Evolutionary conservation across 1,140 invertebrate genomes (phyloP).

Genomic region (Bactericera cockerelli): DNA sequence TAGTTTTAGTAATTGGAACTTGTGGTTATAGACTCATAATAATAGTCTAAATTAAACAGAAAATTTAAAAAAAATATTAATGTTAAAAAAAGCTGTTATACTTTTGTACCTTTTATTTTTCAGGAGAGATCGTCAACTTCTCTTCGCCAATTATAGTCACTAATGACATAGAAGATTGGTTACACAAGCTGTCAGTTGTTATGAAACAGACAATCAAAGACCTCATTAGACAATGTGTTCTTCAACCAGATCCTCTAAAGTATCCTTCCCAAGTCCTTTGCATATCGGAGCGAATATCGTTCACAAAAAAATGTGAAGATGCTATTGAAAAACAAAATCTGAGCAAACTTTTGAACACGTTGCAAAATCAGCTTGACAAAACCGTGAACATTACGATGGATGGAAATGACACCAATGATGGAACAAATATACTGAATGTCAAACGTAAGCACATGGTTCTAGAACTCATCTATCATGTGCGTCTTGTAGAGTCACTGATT

Average conservation of each 20-base stretch:
- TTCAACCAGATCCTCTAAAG: slow-evolving; percentile 50
- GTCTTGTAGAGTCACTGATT: not conserved
- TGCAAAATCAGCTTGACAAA: slow-evolving; percentile 15
- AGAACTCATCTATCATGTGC: slow-evolving; percentile 8
- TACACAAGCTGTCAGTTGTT: slow-evolving; percentile 58
- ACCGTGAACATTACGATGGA: not conserved
- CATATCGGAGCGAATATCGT: slow-evolving; percentile 50
- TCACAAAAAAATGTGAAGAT: slow-evolving; percentile 67
- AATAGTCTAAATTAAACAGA: too few species aligned
- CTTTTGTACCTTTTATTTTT: not conserved
- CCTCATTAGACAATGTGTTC: slow-evolving; percentile 51
- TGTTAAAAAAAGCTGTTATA: too few species aligned
- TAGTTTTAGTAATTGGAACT: too few species aligned
- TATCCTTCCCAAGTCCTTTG: slow-evolving; percentile 78
- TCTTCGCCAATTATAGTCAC: slow-evolving; percentile 56
- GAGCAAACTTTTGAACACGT: slow-evolving; percentile 30
- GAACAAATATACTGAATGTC: not conserved
- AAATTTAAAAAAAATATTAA: too few species aligned
- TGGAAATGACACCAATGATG: not conserved
- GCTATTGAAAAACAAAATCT: slow-evolving; percentile 52
- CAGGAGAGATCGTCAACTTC: slow-evolving; percentile 55
- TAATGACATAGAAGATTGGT: slow-evolving; percentile 74
- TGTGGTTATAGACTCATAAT: too few species aligned
- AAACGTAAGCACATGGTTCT: slow-evolving; percentile 7
- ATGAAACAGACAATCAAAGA: slow-evolving; percentile 63